These are phyloP conservation scores for Pogonomyrmex barbatus DNA, from an alignment of 1,140 invertebrate species.

Conservation along the genomic window DNA sequence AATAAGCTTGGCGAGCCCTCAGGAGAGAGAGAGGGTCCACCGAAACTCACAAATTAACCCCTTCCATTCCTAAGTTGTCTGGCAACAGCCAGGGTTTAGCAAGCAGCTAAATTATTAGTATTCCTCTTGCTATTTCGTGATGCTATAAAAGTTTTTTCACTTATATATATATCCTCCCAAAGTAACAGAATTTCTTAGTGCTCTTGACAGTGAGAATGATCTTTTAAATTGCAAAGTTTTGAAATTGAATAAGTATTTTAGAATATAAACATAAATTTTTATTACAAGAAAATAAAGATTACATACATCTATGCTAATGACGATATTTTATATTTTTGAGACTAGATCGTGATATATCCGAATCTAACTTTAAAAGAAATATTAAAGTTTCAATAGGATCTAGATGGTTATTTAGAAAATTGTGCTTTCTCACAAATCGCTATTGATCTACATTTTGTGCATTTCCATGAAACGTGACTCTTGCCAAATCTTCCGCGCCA, in stretches of 20 bases:
- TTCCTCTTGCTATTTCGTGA: slow-evolving; percentile 8
- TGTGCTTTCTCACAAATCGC: not conserved
- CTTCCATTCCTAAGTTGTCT: slow-evolving; percentile 26
- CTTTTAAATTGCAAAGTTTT: not conserved
- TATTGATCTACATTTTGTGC: slow-evolving; percentile 25
- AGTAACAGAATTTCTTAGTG: not conserved
- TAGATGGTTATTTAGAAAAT: slow-evolving; percentile 19
- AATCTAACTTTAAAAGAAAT: not conserved
- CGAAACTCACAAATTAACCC: slow-evolving; percentile 63
- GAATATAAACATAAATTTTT: no score
- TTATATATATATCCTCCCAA: not conserved
- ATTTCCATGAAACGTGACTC: slow-evolving; percentile 28
- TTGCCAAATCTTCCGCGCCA: slow-evolving; percentile 16
- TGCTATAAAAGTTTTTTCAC: slow-evolving; percentile 41
- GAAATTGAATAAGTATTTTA: no score
- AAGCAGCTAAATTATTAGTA: slow-evolving; percentile 64
- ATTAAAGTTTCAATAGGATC: not conserved
- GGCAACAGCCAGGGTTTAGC: slow-evolving; percentile 47
- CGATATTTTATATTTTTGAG: not conserved
- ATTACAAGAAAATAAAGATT: not conserved
- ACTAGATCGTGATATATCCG: not conserved
- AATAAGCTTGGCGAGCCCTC: slow-evolving; percentile 61
- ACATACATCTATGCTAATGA: not conserved
- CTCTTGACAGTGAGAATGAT: not conserved
- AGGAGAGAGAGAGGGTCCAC: slow-evolving; percentile 26